phyloP scores from a whole-genome alignment of 1,140 invertebrate genomes.

The Teleopsis dalmanni region DNA sequence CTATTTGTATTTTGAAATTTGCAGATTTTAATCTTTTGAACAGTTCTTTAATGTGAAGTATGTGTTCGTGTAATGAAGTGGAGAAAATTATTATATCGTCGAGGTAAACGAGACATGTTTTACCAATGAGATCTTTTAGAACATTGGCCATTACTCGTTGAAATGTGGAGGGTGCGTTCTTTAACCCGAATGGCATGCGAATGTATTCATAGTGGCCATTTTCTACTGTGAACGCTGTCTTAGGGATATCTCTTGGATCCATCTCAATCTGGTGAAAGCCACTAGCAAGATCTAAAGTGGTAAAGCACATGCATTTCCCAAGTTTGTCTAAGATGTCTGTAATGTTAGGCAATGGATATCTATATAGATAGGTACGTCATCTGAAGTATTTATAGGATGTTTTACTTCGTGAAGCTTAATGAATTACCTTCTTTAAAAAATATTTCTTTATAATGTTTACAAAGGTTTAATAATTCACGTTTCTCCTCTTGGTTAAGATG shows the following conservation, averaged over 20 bases:
- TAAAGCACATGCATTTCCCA: slow-evolving; percentile 29
- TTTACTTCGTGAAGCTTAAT: slow-evolving; percentile 6
- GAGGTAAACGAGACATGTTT: slow-evolving; percentile 8
- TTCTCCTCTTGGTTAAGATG: too few species aligned
- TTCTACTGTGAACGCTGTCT: background rate
- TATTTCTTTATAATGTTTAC: too few species aligned
- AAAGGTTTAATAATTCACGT: too few species aligned
- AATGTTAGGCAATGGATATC: slow-evolving; percentile 28
- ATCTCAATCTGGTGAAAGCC: slow-evolving; percentile 48
- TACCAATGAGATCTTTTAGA: too few species aligned
- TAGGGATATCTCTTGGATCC: slow-evolving; percentile 18
- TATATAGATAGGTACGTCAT: slow-evolving; percentile 10
- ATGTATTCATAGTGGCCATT: background rate
- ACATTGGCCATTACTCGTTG: too few species aligned
- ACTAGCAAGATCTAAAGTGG: slow-evolving; percentile 21
- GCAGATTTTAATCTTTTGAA: slow-evolving; percentile 2
- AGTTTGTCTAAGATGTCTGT: slow-evolving; percentile 44
- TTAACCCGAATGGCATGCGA: slow-evolving; percentile 2
- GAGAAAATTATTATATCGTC: slow-evolving; percentile 8
- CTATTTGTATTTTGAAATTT: slow-evolving; percentile 9
- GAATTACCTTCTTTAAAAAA: too few species aligned
- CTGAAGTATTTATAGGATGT: slow-evolving; percentile 5
- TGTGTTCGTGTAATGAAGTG: slow-evolving; percentile 8
- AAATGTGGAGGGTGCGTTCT: too few species aligned
- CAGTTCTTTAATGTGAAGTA: background rate